A percentile compares a stretch with the other conserved stretches of the same genome.
phyloP scores from a whole-genome alignment of 2,797 vertebrate species.

The Margarornis squamiger region DNA sequence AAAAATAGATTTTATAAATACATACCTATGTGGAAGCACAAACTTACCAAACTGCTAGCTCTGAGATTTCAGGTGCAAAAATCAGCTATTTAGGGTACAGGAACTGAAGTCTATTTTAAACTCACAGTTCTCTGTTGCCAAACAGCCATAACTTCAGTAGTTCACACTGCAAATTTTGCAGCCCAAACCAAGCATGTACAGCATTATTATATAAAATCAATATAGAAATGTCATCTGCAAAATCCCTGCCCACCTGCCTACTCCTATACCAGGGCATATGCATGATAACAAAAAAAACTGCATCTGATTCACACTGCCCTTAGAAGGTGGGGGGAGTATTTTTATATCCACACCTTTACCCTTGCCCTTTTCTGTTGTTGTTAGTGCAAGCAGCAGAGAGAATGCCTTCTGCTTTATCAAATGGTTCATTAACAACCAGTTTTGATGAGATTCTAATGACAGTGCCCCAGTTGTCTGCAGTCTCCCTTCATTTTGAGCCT shows the following conservation, averaged over 20 bases:
- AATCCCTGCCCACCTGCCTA: background rate
- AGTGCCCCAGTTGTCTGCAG: background rate
- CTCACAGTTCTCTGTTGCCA: background rate
- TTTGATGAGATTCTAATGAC: constrained; percentile 7
- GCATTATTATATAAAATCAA: background rate
- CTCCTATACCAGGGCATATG: background rate
- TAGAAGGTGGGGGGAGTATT: background rate
- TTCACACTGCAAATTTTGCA: background rate
- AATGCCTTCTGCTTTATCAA: constrained; percentile 29
- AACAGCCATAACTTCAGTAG: background rate
- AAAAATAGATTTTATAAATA: background rate
- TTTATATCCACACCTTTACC: background rate
- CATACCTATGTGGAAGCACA: background rate
- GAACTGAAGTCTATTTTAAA: background rate
- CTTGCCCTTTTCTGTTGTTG: background rate
- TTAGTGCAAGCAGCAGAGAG: background rate
- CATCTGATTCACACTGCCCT: background rate
- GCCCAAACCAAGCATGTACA: background rate
- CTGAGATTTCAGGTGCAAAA: constrained; percentile 3
- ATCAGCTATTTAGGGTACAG: background rate
- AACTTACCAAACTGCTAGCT: background rate
- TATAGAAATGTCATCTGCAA: background rate
- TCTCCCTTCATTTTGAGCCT: background rate
- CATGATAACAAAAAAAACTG: background rate
- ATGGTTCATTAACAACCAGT: constrained; percentile 18